Evolutionary conservation across 2,113 vertebrate species (phyloP).

Genomic region (Anhinga anhinga): DNA sequence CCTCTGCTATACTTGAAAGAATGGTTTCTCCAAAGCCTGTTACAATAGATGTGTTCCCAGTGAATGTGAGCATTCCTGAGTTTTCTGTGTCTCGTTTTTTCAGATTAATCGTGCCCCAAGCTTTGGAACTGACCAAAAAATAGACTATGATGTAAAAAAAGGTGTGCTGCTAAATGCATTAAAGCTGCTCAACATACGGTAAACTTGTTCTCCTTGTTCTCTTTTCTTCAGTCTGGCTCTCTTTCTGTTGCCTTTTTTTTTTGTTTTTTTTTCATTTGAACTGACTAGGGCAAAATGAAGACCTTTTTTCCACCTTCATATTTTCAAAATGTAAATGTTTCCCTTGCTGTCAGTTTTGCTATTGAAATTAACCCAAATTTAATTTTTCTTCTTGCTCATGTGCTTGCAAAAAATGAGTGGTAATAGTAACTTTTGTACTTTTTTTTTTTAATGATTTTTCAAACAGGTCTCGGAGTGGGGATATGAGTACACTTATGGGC

Average conservation of each 20-base stretch:
- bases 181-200: conserved; percentile 96
- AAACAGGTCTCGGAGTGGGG: background rate
- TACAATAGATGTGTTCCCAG: background rate
- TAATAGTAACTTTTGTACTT: background rate
- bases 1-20: background rate
- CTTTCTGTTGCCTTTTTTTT: background rate
- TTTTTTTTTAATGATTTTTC: background rate
- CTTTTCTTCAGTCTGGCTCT: background rate
- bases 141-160: conserved; percentile 96
- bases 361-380: background rate
- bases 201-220: background rate
- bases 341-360: background rate
- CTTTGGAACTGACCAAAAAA: conserved; percentile 98
- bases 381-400: background rate
- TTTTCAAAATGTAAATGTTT: background rate
- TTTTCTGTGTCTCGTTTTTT: conserved; percentile 43
- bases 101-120: conserved; percentile 98
- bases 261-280: background rate
- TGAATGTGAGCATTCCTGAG: background rate
- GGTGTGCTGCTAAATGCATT: conserved; percentile 92
- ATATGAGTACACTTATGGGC: background rate
- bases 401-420: background rate
- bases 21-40: background rate
- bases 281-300: background rate
- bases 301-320: background rate